Evolutionary conservation across 2,113 vertebrate species (phyloP), one percentile per base, ranked within the genome.

Genomic region (Sialia sialis): DNA sequence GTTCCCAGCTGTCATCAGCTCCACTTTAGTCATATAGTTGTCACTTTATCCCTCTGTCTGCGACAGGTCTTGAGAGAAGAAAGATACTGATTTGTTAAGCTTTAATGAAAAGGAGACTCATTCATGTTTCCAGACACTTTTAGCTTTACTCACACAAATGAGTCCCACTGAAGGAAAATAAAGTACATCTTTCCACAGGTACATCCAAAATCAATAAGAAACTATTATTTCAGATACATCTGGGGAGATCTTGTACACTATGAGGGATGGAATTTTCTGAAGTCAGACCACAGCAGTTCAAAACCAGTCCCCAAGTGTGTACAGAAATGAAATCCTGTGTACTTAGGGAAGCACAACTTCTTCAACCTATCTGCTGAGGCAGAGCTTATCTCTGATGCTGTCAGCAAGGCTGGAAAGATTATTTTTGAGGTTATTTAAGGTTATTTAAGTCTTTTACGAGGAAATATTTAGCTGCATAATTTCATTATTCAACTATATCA

Each of bases 1-100:
- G 81, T 93, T 96, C 90, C 91, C 92, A 93, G 66, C 89, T 88
- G 89, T 92, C 95, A 96, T 70, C 91, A 90, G 75, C 55, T 88
- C 83, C 5, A 10, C 80, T 93, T 92, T 26, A 64, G 54, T 60
- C 56, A 29, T 81, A 81, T 21, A 75, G 55, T 26, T 87, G 93
- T 95, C 80, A 81, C 79, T 92, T 93, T 95, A 92, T 90, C 90
- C 66, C 48, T 76, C 86, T 87, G 84, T 67, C 83, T 92, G 76
- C 0, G 0, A 66, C 38, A 90, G 75, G 43, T 83, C 68, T 85
- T 87, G 82, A 43, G 88, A 85, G 90, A 87, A 72, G 78, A 90
- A 79, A 93, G 82, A 55, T 56, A 80, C 32, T 4, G 15, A 46
- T 93, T 94, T 93, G 79, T 68, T 63, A 36, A 73, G 76, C 87